Evolutionary conservation across 35 echinoderm and acorn worm genomes (phyloP).

Genomic region (Lytechinus pictus): DNA sequence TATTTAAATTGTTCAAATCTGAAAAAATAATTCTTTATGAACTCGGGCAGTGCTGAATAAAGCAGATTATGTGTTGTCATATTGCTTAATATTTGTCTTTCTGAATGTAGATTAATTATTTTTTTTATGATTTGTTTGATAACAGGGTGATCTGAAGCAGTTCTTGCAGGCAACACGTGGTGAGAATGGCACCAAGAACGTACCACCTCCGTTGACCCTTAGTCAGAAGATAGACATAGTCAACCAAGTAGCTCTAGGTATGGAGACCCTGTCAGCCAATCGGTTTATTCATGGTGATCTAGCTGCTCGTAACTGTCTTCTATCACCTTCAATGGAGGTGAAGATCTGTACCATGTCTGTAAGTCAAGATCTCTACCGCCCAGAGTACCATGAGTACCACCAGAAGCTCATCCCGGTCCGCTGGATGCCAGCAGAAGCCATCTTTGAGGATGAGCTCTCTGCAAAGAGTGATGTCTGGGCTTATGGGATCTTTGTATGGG

Average conservation of each 20-base stretch:
- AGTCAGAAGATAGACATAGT: constrained; percentile 92
- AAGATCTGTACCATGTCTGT: constrained; percentile 89
- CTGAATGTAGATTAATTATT: not conserved
- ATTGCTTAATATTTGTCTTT: not conserved
- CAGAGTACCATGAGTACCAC: constrained; percentile 96
- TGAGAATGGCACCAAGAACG: constrained; percentile 83
- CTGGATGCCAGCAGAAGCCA: constrained; percentile 95
- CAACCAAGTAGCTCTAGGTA: constrained; percentile 90
- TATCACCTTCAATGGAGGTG: constrained; percentile 94
- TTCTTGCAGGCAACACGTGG: constrained; percentile 89
- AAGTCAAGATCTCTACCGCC: constrained; percentile 88
- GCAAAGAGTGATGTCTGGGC: constrained; percentile 99
- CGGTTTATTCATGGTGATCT: constrained; percentile 95
- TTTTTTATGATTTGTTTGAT: constrained; percentile 32
- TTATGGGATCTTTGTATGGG: constrained; percentile 92
- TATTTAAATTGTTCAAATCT: not conserved
- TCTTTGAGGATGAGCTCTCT: constrained; percentile 93
- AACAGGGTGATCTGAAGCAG: constrained; percentile 95
- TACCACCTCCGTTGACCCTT: constrained; percentile 83
- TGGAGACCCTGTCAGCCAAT: constrained; percentile 94
- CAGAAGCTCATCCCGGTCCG: constrained; percentile 90
- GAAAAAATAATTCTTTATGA: not conserved
- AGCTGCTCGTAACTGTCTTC: constrained; percentile 93
- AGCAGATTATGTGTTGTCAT: not conserved
- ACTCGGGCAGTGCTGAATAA: no score